Evolutionary conservation across 2,888 invertebrate species (phyloP).

Genomic region (Cabera pusaria): DNA sequence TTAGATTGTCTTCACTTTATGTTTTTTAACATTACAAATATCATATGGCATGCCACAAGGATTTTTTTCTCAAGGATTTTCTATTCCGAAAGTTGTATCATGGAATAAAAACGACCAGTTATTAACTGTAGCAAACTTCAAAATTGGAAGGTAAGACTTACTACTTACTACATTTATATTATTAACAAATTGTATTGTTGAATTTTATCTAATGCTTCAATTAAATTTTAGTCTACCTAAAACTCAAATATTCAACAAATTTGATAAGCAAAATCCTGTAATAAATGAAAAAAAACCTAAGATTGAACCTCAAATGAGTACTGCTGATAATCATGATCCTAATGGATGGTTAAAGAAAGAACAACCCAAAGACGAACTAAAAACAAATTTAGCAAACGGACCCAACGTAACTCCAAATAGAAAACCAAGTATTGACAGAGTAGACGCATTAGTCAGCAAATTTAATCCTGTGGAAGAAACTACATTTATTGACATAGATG

Average conservation of each 20-base stretch:
- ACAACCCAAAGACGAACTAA: background rate
- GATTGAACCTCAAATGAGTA: no score
- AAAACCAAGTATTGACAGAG: no score
- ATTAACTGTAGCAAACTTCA: conserved; percentile 4
- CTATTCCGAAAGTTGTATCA: conserved; percentile 4
- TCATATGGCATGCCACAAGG: conserved; percentile 10
- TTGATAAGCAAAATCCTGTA: conserved; percentile 3
- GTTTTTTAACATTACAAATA: no score
- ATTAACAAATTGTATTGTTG: no score
- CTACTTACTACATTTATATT: no score
- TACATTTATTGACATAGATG: background rate
- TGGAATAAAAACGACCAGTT: conserved; percentile 7
- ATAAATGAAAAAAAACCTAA: no score
- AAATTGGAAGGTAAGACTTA: conserved; percentile 15
- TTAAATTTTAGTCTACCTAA: conserved; percentile 4
- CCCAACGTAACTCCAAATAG: no score
- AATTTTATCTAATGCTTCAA: background rate
- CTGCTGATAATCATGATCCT: no score
- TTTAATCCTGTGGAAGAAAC: background rate
- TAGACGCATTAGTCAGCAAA: conserved; percentile 1
- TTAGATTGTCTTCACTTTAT: conserved; percentile 1
- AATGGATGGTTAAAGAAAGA: background rate
- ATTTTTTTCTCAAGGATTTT: conserved; percentile 10
- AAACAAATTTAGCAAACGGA: background rate
- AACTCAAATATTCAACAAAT: conserved; percentile 3